Evolutionary conservation across 1,140 invertebrate species (phyloP), one percentile per base, ranked within the genome.

Genomic region (Tribolium castaneum): DNA sequence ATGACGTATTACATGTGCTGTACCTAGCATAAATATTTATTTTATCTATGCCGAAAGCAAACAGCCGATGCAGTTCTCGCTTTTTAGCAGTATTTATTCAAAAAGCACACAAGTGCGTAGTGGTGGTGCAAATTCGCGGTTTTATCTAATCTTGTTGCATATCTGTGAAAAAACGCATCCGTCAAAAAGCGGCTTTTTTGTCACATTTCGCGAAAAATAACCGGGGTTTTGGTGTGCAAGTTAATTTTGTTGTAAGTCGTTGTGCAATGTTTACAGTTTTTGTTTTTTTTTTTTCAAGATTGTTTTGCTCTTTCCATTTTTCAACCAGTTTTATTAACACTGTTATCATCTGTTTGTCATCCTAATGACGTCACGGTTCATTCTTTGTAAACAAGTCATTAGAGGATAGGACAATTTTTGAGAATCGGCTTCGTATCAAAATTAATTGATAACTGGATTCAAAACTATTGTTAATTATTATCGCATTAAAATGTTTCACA

Each of bases 381-480:
- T 59, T 59, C 54, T 22, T 59, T n/a, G 54, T 59, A 59, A 59
- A 59, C 54, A 59, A 59, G 54, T 59, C 22, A 22, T 59, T 59
- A 59, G 54, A 25, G 25, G 6, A 30, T 2, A 4, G 25, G 3
- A 4, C 25, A 30, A 30, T 30, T 30, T 30, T 30, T 30, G 6
- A 4, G 0, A 30, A 30, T 19, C 16, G 16, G 1, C 25, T 30
- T 30, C 16, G 25, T 30, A 0, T 30, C 1, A 30, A 30, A 30
- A 30, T 30, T 30, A 1, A 30, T 30, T 30, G 6, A 30, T 3
- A 30, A 19, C 16, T 19, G 16, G 1, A 19, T 19, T 19, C 16
- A 19, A 19, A 19, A 45, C 39, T 45, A 3, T 45, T 45, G 39
- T 45, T 45, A 45, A 45, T 45, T 45, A 45, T 45, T 45, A 45